Evolutionary conservation across 2,888 invertebrate genomes (phyloP), one percentile per base, ranked within the genome.

Genomic region (Tethea ocularis): DNA sequence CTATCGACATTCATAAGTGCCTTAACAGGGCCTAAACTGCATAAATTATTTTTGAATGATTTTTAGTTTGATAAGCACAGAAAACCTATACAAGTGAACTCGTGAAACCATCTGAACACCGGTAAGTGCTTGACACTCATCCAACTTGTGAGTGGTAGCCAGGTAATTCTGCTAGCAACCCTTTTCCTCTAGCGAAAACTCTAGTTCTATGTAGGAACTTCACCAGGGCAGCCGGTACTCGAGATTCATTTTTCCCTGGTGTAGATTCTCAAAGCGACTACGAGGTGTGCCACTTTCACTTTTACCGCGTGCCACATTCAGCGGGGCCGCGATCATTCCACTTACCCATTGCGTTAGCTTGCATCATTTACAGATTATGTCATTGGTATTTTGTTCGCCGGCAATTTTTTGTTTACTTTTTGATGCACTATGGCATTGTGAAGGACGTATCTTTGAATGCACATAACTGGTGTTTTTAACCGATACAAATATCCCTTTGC

Each of bases 271-370:
- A 46, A 51, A 54, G 57, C 61, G 41, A 41, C 55, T 65, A 60
- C 62, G 57, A 61, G 68, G 61, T 78, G 87, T 78, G 79, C 86
- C 69, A 89, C 91, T 91, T 90, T 91, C 91, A 89, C 91, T 84
- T 77, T 76, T 46, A 7, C 77, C 62, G 77, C 75, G 88, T 80
- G 82, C 86, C 80, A 87, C 86, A 86, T 89, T 80, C 67, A 57
- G 75, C 80, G 78, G 76, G 77, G 20, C 73, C 73, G 68, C 79
- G 70, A 74, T 69, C 75, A 78, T 71, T 71, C 74, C 72, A 75
- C 72, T 72, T 72, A 72, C 74, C 72, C 69, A 76, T 70, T 72
- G 65, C 75, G 74, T 63, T 69, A 63, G 77, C 81, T 87, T 88
- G 86, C 87, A 84, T 88, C 88, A 89, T 77, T 77, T 68, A 69